Base-by-base conservation (phyloP, 1,140 invertebrate genomes). In the Odontomachus brunneus region DNA sequence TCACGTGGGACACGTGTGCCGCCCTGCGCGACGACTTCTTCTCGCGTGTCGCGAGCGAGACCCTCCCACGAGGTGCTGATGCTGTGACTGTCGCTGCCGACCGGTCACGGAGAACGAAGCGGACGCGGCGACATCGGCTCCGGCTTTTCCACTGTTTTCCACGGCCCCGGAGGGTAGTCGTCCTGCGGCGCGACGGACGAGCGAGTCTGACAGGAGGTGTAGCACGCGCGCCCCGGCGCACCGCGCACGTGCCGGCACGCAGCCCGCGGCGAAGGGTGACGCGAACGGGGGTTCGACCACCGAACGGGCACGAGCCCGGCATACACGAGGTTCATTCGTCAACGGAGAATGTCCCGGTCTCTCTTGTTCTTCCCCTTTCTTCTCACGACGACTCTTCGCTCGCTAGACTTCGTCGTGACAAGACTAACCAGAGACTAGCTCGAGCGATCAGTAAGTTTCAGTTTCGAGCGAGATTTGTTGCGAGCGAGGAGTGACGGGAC, bases 131-230 rank as follows among this genome's bases (percentile, higher is more conserved):
- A 82, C 74, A 75, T 75, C 78, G 69, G 44, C 78, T 59, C 67
- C 66, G 53, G 62, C 73, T 84, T 80, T 87, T 81, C 86, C 80
- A 72, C 85, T 69, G 59, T 44, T 44, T 44, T 44, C 38, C 38
- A 44, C 38, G 38, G 38, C 38, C 38, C n/a, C 60, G 48, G 24
- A 76, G 78, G 80, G 48, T 84, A 57, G 48, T 85, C 83, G 86
- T 87, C 85, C 87, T 88, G 86, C 62, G 76, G 48, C 76, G 73
- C 80, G 82, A 82, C 86, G 74, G 67, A 84, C 86, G 81, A 60
- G 82, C 82, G 63, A 44, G 48, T 88, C 87, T 82, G 83, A 78
- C 83, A 67, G 65, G 72, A 88, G 73, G 62, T 38, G 60, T 76
- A 84, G 67, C 87, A 88, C 87, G 73, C 87, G 87, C 86, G 86